Evolutionary conservation across 2,113 vertebrate genomes (phyloP).

Genomic region (Pogonocichla stellata): DNA sequence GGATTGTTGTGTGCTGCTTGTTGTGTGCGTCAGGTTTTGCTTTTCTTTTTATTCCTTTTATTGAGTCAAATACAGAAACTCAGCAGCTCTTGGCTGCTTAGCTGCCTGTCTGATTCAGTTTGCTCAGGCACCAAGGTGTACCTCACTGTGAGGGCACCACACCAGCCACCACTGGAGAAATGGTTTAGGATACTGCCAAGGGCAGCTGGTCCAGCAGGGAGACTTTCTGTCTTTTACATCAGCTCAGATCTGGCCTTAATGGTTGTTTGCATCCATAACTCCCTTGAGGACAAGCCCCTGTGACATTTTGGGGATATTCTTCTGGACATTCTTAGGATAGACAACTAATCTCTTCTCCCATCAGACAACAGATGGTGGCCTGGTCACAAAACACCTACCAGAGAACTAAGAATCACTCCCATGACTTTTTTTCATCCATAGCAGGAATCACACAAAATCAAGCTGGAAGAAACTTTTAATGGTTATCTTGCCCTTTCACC

Average conservation of each 20-base stretch:
- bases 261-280: neutral
- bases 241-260: neutral
- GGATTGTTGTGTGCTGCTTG: neutral
- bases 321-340: neutral
- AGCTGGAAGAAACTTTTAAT: neutral
- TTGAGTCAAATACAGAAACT: neutral
- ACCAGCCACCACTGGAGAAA: neutral
- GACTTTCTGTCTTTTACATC: neutral
- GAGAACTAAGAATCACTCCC: neutral
- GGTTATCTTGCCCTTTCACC: neutral
- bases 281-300: neutral
- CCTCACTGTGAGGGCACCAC: neutral
- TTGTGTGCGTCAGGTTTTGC: neutral
- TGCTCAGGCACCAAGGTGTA: neutral
- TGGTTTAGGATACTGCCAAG: neutral
- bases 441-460: neutral
- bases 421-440: neutral
- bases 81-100: neutral
- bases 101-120: neutral
- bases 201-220: neutral
- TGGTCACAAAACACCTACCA: neutral
- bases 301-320: neutral
- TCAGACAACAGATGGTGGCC: neutral
- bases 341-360: neutral
- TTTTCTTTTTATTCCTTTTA: slow-evolving; percentile 3